A percentile compares a stretch with the other conserved stretches of the same genome.
Conservation (phyloP, 2,113 vertebrate species). For the Oncorhynchus nerka region DNA sequence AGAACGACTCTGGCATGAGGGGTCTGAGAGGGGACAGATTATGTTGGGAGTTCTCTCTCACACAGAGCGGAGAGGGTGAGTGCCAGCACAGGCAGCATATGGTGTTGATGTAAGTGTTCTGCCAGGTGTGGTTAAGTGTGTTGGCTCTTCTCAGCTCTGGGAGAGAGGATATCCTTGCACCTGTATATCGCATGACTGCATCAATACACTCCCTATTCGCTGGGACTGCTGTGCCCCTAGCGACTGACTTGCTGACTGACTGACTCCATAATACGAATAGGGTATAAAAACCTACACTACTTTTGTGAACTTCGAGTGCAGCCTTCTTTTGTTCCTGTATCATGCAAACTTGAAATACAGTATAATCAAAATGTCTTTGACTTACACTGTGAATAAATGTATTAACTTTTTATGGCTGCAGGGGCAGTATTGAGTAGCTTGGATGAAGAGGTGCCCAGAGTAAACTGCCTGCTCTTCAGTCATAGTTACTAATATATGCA, state of each 20-base stretch:
- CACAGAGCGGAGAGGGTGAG: not conserved
- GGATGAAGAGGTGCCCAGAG: no score
- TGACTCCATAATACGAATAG: no score
- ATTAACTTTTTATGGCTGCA: no score
- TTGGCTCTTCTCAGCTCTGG: constrained; percentile 11
- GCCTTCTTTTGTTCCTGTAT: no score
- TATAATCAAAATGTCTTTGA: not conserved
- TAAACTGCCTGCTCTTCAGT: no score
- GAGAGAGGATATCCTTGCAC: constrained; percentile 11
- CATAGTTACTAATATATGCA: no score
- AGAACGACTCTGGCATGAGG: constrained; percentile 15
- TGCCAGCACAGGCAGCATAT: constrained; percentile 20
- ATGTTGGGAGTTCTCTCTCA: constrained; percentile 17
- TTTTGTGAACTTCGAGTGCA: no score
- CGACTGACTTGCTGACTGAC: no score
- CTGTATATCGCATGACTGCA: not conserved
- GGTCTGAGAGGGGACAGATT: constrained; percentile 22
- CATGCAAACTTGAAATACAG: not conserved
- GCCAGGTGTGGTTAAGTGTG: constrained; percentile 30
- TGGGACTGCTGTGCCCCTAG: not conserved
- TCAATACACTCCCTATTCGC: not conserved
- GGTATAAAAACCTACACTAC: not conserved
- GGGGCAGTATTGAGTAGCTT: no score
- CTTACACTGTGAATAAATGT: not conserved
- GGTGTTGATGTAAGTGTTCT: constrained; percentile 30